Conservation (phyloP, 2,888 invertebrate genomes). For the Lochmaea capreae region DNA sequence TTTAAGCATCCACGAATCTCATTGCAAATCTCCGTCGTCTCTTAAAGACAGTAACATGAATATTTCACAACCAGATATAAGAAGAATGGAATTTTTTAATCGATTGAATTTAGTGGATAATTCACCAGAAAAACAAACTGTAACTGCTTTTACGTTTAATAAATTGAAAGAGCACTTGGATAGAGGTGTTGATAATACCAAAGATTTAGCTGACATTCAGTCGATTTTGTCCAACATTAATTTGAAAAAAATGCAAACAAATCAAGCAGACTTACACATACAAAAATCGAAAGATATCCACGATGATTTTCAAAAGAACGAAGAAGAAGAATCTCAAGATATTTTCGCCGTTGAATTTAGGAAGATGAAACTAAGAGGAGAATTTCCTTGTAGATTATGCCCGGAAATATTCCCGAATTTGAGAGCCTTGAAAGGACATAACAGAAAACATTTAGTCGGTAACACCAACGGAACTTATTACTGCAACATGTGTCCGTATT, state of each 20-base stretch:
- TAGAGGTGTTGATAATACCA: conserved; percentile 68
- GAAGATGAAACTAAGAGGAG: conserved; percentile 90
- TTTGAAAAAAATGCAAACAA: conserved; percentile 72
- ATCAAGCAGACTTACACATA: conserved; percentile 47
- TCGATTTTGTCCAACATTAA: conserved; percentile 85
- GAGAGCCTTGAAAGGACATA: conserved; percentile 90
- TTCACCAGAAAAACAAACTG: conserved; percentile 64
- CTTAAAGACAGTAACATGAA: conserved; percentile 59
- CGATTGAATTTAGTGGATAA: conserved; percentile 82
- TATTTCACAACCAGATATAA: conserved; percentile 70
- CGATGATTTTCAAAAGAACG: conserved; percentile 59
- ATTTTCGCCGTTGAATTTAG: conserved; percentile 86
- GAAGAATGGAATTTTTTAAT: conserved; percentile 84
- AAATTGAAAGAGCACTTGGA: conserved; percentile 57
- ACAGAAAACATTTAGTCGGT: conserved; percentile 84
- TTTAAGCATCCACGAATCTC: conserved; percentile 75
- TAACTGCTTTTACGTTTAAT: conserved; percentile 42
- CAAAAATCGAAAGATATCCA: conserved; percentile 40
- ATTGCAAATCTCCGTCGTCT: conserved; percentile 61
- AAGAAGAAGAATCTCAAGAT: conserved; percentile 83
- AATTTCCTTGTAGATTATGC: conserved; percentile 92
- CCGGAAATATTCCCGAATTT: conserved; percentile 88
- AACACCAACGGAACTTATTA: conserved; percentile 83
- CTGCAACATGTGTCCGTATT: conserved; percentile 94
- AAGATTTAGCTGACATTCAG: conserved; percentile 88